Evolutionary conservation across 2,797 vertebrate species (phyloP).

Genomic region (Taenioides sp.): DNA sequence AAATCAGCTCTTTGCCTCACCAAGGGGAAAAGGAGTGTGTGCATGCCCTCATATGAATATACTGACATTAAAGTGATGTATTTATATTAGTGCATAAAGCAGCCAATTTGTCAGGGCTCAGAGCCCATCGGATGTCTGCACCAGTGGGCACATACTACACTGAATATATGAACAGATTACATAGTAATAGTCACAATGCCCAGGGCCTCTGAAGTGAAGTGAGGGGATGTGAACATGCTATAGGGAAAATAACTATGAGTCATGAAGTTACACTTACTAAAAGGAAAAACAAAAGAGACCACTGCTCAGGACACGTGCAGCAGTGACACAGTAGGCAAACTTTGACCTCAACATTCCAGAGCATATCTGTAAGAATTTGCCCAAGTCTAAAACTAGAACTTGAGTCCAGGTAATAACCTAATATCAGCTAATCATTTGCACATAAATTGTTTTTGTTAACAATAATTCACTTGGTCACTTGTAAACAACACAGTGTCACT

Average conservation of each 20-base stretch:
- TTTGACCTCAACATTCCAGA: not conserved
- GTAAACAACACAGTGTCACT: not conserved
- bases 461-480: not conserved
- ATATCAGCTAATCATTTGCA: too few relatives aligned
- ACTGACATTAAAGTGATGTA: constrained; percentile 45
- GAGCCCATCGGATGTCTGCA: constrained; percentile 34
- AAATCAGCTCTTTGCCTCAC: constrained; percentile 17
- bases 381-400: not conserved
- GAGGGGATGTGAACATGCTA: constrained; percentile 1
- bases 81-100: constrained; percentile 37
- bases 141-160: constrained; percentile 2
- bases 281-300: constrained; percentile 9
- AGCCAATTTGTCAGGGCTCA: constrained; percentile 41
- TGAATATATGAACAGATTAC: not conserved
- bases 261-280: constrained; percentile 3
- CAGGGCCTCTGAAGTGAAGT: constrained; percentile 6
- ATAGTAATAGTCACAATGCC: not conserved
- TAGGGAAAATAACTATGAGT: constrained; percentile 1
- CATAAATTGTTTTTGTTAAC: not conserved
- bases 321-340: not conserved
- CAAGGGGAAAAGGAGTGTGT: constrained; percentile 18
- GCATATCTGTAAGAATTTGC: not conserved
- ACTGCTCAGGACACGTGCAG: not conserved
- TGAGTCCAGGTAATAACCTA: not conserved
- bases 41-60: constrained; percentile 44